These are phyloP conservation scores for Agrypnus murinus DNA, from an alignment of 2,888 invertebrate genomes.

Conservation along the genomic window DNA sequence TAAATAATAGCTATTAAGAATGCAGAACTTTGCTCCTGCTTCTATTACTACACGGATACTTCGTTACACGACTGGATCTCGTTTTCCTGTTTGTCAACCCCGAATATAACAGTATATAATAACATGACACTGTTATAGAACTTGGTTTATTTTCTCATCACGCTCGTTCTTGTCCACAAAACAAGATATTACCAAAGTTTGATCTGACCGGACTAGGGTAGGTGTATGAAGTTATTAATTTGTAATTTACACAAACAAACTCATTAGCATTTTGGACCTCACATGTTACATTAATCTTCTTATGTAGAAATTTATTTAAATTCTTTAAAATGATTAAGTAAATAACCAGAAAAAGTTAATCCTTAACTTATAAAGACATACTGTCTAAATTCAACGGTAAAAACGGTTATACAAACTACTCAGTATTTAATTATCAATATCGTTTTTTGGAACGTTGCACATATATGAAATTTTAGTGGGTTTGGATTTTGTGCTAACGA, in stretches of 20 bases:
- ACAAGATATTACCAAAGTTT: slow-evolving; percentile 60
- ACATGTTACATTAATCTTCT: slow-evolving; percentile 24
- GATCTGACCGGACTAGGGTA: slow-evolving; percentile 50
- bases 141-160: slow-evolving; percentile 52
- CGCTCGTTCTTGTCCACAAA: slow-evolving; percentile 55
- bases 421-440: too few relatives aligned
- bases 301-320: slow-evolving; percentile 4
- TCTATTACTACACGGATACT: too few relatives aligned
- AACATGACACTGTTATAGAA: slow-evolving; percentile 31
- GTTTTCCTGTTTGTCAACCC: slow-evolving; percentile 31
- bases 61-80: slow-evolving; percentile 11
- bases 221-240: slow-evolving; percentile 50
- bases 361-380: too few relatives aligned
- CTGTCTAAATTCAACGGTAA: too few relatives aligned
- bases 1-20: not conserved
- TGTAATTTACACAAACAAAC: slow-evolving; percentile 46
- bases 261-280: slow-evolving; percentile 45
- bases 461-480: too few relatives aligned
- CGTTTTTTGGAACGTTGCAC: too few relatives aligned
- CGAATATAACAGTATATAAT: slow-evolving; percentile 25
- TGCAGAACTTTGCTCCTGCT: slow-evolving; percentile 3
- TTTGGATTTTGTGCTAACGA: too few relatives aligned
- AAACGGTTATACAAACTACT: too few relatives aligned
- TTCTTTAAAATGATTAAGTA: not conserved
- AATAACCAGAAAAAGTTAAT: too few relatives aligned